A percentile compares a stretch with the other conserved stretches of the same genome.
These are phyloP conservation scores for Acrocephalus kingi DNA, from an alignment of 2,113 vertebrate species.

Conservation along the genomic window DNA sequence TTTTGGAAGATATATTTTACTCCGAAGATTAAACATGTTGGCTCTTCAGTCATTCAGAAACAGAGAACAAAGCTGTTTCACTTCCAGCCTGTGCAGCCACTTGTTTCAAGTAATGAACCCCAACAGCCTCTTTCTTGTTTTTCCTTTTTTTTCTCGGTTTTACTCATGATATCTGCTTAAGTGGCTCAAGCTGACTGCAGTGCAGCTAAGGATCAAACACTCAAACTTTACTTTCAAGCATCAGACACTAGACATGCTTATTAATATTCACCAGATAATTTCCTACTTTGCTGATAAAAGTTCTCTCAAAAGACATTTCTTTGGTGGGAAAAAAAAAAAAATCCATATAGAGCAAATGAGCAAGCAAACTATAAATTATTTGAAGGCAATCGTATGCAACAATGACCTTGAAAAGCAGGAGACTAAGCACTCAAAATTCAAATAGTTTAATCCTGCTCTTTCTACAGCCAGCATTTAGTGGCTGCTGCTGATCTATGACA, in stretches of 20 bases:
- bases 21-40: not conserved
- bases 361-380: constrained; percentile 41
- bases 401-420: constrained; percentile 45
- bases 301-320: constrained; percentile 40
- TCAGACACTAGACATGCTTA: not conserved
- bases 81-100: not conserved
- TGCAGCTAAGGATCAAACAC: constrained; percentile 49
- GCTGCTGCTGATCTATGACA: not conserved
- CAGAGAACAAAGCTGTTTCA: not conserved
- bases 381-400: constrained; percentile 22
- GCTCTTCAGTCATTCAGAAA: not conserved
- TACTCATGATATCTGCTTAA: not conserved
- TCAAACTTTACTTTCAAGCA: constrained; percentile 27
- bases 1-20: not conserved
- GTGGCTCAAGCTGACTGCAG: constrained; percentile 5
- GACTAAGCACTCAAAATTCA: constrained; percentile 13
- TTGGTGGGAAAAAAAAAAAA: not conserved
- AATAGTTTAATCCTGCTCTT: constrained; percentile 5
- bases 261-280: constrained; percentile 57
- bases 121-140: not conserved
- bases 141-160: not conserved
- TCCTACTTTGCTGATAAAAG: constrained; percentile 21
- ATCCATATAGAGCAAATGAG: not conserved
- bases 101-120: not conserved
- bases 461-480: not conserved